Conservation (phyloP, 2,888 invertebrate species). For the Labia minor region DNA sequence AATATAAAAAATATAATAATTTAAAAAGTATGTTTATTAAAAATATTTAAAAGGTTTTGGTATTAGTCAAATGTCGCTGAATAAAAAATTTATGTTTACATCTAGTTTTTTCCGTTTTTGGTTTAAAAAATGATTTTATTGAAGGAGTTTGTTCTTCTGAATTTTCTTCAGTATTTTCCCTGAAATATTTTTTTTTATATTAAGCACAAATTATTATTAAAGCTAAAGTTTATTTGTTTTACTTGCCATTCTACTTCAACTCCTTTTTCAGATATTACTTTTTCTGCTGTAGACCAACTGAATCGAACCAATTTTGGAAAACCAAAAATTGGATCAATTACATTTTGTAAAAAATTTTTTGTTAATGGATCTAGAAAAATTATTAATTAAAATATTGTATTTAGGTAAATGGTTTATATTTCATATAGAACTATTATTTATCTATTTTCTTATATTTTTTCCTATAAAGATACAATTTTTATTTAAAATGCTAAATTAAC, state of each 20-base stretch:
- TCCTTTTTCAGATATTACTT: slow-evolving; percentile 63
- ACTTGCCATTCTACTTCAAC: slow-evolving; percentile 60
- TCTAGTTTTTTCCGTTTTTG: slow-evolving; percentile 32
- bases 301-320: slow-evolving; percentile 89
- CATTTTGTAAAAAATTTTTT: slow-evolving; percentile 73
- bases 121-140: slow-evolving; percentile 39
- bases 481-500: no score
- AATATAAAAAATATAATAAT: no score
- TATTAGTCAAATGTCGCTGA: slow-evolving; percentile 37
- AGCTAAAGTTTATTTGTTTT: background rate
- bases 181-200: slow-evolving; percentile 28
- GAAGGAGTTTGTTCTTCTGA: slow-evolving; percentile 32
- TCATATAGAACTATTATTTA: slow-evolving; percentile 14
- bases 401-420: no score
- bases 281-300: slow-evolving; percentile 92
- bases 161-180: slow-evolving; percentile 42
- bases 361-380: slow-evolving; percentile 72
- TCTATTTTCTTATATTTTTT: background rate
- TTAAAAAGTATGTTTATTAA: no score
- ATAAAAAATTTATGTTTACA: slow-evolving; percentile 56
- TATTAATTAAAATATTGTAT: background rate
- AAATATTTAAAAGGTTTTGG: background rate
- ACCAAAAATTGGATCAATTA: slow-evolving; percentile 85
- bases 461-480: no score
- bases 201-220: background rate